These are phyloP conservation scores for Stigmatopora nigra DNA, from an alignment of 2,113 vertebrate genomes.

Conservation along the genomic window DNA sequence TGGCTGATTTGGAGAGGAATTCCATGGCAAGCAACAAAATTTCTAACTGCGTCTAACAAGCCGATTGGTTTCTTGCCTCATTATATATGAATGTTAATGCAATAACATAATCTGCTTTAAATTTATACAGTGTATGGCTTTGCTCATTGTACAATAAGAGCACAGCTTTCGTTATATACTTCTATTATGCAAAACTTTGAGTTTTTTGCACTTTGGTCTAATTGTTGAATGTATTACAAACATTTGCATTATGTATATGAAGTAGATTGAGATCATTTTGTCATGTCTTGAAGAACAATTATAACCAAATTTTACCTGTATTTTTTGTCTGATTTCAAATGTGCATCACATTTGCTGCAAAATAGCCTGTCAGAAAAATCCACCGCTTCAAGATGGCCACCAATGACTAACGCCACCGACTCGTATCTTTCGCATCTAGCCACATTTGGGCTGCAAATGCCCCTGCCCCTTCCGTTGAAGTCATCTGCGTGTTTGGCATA, in stretches of 20 bases:
- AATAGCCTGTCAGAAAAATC: too few species aligned
- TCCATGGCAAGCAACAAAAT: constrained; percentile 9
- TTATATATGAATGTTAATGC: neutral
- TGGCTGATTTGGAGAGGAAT: constrained; percentile 15
- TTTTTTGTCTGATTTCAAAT: neutral
- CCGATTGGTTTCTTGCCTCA: neutral
- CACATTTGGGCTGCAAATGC: neutral
- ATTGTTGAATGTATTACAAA: neutral
- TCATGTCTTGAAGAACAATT: neutral
- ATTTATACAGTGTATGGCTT: neutral
- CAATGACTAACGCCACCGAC: too few species aligned
- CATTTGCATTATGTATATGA: constrained; percentile 2
- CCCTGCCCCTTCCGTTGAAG: neutral
- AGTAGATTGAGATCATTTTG: neutral
- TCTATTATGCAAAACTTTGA: constrained; percentile 9
- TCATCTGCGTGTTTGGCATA: constrained; percentile 35
- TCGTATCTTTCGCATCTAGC: too few species aligned
- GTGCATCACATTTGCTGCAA: neutral
- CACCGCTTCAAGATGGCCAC: too few species aligned
- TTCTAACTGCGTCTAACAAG: neutral
- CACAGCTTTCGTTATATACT: constrained; percentile 16
- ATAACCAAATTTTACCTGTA: neutral
- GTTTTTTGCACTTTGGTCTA: neutral
- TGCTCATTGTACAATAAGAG: constrained; percentile 4
- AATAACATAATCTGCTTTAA: neutral